Evolutionary conservation across 2,888 invertebrate genomes (phyloP), one percentile per base, ranked within the genome.

Genomic region (Esperia sulphurella): DNA sequence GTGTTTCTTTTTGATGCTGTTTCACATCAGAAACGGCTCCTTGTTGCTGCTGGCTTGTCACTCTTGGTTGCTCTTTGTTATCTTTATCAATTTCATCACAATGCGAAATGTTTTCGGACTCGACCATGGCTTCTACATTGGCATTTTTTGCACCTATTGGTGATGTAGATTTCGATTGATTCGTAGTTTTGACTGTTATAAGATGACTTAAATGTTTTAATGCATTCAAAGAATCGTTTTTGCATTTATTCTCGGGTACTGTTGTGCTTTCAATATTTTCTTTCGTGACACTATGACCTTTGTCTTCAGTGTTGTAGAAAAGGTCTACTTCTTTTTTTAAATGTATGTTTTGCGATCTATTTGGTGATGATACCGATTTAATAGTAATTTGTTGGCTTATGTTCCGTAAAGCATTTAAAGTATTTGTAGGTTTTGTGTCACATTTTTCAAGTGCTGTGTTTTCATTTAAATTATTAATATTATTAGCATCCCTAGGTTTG

Each of bases 161-260:
- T 41, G 41, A 12, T 4, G n/a, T 41, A n/a, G 9, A 0, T 30
- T 29, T n/a, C 9, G 41, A 10, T 30, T 41, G 12, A 41, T 43
- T 61, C 10, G 78, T 56, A 31, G 83, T 55, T 64, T 84, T 86
- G 2, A 86, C 65, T 44, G 80, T 80, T 43, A 79, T 70, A 12
- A 79, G 61, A 52, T 75, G 75, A 53, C 81, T 72, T 51, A 83
- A 68, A 63, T 70, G 75, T 65, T 81, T 81, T 48, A 83, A 62
- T 2, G 68, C 70, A 45, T 71, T 63, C 48, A 79, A 57, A 44
- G 78, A 61, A 28, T 55, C 65, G 5, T 51, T 43, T 48, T 52
- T 45, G 44, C 28, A n/a, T 33, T 46, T 43, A 12, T 42, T 51
- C 28, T 45, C 43, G 28, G 48, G 35, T n/a, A 43, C 31, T 40